These are phyloP conservation scores for Ooceraea biroi DNA, from an alignment of 1,140 invertebrate species.

Conservation along the genomic window DNA sequence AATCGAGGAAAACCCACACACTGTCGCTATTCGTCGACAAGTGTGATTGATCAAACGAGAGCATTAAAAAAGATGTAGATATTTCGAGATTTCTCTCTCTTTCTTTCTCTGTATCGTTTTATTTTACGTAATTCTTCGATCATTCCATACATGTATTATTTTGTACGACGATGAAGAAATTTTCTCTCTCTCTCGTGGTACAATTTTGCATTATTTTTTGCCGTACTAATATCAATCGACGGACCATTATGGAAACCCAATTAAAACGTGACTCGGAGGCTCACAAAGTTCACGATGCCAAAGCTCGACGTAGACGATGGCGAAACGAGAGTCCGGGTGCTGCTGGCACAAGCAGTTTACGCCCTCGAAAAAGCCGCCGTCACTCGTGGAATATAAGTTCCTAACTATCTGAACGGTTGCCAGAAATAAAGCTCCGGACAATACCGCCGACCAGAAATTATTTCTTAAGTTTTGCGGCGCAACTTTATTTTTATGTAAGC, in stretches of 20 bases:
- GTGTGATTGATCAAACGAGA: conserved; percentile 4
- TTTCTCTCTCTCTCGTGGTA: conserved; percentile 1
- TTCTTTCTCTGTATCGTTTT: not conserved
- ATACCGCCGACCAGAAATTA: conserved; percentile 68
- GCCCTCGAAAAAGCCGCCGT: conserved; percentile 55
- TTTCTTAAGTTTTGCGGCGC: conserved; percentile 71
- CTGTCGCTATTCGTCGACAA: not conserved
- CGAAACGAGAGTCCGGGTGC: conserved; percentile 34
- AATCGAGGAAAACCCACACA: not conserved
- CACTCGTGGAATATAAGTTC: conserved; percentile 78
- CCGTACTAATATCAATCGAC: conserved; percentile 42
- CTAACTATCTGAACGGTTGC: conserved; percentile 81
- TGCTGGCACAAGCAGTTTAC: conserved; percentile 51
- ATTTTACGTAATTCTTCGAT: not conserved
- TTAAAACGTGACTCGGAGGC: conserved; percentile 57
- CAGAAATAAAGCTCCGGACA: conserved; percentile 71
- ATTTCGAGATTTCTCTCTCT: conserved; percentile 3
- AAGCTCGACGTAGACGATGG: conserved; percentile 15
- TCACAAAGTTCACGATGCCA: conserved; percentile 58
- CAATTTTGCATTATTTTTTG: conserved; percentile 55
- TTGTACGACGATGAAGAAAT: not conserved
- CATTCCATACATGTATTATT: not conserved
- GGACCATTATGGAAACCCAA: conserved; percentile 71
- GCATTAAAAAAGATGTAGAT: conserved; percentile 1
- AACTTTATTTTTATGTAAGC: conserved; percentile 51